Evolutionary conservation across 1,140 invertebrate species (phyloP).

Genomic region (Heliconius eleuchia): DNA sequence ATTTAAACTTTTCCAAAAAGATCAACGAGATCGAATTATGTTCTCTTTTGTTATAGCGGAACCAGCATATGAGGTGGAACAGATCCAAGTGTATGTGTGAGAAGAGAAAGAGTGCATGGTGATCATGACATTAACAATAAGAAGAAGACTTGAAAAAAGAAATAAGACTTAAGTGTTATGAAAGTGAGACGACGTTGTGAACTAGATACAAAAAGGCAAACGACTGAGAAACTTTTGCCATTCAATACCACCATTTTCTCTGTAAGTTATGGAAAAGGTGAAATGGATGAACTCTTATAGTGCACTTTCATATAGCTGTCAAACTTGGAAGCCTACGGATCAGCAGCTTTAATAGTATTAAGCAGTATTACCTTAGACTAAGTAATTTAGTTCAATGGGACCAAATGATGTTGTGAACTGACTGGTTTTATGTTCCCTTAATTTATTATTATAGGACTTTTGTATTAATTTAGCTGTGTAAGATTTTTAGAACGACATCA

Average conservation of each 20-base stretch:
- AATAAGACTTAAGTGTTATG: background rate
- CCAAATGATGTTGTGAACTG: constrained; percentile 73
- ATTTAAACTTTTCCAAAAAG: background rate
- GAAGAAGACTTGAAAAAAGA: background rate
- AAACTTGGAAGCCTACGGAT: background rate
- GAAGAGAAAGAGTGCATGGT: constrained; percentile 47
- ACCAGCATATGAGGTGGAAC: constrained; percentile 74
- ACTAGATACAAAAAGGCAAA: constrained; percentile 26
- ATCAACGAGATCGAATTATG: constrained; percentile 37
- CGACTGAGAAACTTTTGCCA: constrained; percentile 1
- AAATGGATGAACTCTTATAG: background rate
- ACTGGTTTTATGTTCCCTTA: constrained; percentile 49
- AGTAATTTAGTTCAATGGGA: constrained; percentile 72
- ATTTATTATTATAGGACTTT: constrained; percentile 20
- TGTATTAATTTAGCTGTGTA: constrained; percentile 32
- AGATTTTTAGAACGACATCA: constrained; percentile 46
- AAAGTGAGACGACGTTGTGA: constrained; percentile 39
- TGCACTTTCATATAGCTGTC: background rate
- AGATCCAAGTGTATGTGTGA: constrained; percentile 71
- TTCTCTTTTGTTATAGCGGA: constrained; percentile 69
- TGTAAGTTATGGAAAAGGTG: background rate
- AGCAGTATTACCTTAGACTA: constrained; percentile 73
- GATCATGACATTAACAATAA: constrained; percentile 2
- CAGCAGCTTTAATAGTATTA: constrained; percentile 49
- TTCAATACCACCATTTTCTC: background rate